A percentile compares a stretch with the other conserved stretches of the same genome.
These are phyloP conservation scores for Tipula unca DNA, from an alignment of 2,888 invertebrate genomes.

Conservation along the genomic window DNA sequence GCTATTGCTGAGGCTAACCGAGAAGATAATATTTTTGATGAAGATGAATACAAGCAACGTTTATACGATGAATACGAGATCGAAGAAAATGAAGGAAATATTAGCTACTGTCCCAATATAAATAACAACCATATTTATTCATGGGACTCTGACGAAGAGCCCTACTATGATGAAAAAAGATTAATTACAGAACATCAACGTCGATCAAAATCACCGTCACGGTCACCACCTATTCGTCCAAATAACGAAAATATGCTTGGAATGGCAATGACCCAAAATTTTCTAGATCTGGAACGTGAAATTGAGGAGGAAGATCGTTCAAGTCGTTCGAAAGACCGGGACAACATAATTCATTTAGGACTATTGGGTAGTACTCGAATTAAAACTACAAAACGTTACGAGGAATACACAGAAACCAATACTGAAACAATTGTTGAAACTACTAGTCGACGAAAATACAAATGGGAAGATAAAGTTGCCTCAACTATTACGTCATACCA, in stretches of 20 bases:
- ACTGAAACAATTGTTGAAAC: neutral
- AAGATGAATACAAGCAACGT: neutral
- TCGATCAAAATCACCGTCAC: neutral
- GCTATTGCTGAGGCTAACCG: neutral
- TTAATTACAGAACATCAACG: slow-evolving; percentile 8
- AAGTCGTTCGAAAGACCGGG: neutral
- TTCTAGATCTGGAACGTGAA: slow-evolving; percentile 9
- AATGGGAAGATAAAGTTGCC: neutral
- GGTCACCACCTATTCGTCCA: neutral
- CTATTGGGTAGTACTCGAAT: neutral
- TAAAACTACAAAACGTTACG: neutral
- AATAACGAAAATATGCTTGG: neutral
- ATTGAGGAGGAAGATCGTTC: neutral
- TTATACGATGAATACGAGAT: neutral
- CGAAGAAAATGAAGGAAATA: neutral
- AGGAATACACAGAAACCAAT: neutral
- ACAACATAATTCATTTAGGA: neutral
- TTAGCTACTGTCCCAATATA: neutral
- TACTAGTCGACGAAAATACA: neutral
- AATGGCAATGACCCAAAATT: neutral
- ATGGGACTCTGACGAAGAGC: neutral
- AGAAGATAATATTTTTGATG: neutral
- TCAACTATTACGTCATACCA: neutral
- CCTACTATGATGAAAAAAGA: neutral
- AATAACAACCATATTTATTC: neutral